phyloP scores from a whole-genome alignment of 2,888 invertebrate genomes.

The Rhagophthalmus giganteus region DNA sequence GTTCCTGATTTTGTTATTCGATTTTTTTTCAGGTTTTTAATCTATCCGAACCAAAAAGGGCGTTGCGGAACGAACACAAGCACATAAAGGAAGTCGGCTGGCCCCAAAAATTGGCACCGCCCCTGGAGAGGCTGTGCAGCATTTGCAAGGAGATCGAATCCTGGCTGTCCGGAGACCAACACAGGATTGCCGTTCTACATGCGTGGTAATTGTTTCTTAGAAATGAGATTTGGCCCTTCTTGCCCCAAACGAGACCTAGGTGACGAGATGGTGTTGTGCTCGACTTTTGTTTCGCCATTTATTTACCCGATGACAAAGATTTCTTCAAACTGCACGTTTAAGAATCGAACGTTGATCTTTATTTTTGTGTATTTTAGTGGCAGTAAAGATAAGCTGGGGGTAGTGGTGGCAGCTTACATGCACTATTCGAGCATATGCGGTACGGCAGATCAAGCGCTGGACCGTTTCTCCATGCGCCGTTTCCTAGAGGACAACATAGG shows the following conservation, averaged over 20 bases:
- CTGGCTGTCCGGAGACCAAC: constrained; percentile 82
- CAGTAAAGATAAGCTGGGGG: constrained; percentile 81
- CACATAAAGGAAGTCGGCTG: constrained; percentile 79
- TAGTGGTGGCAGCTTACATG: constrained; percentile 90
- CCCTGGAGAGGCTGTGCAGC: constrained; percentile 85
- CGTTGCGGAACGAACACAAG: constrained; percentile 69
- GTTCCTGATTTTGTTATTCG: no score
- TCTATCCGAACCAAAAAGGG: constrained; percentile 71
- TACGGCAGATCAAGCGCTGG: constrained; percentile 78
- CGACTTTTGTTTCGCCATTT: no score
- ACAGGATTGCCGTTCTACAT: constrained; percentile 85
- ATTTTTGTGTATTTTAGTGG: constrained; percentile 62
- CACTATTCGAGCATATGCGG: constrained; percentile 93
- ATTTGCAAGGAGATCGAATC: constrained; percentile 93
- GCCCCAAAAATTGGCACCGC: constrained; percentile 84
- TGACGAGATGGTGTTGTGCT: no score
- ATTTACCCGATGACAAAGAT: no score
- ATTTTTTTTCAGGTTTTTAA: constrained; percentile 75
- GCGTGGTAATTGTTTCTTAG: constrained; percentile 76
- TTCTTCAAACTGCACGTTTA: no score
- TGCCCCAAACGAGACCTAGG: no score
- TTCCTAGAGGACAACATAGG: constrained; percentile 84
- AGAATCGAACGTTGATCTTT: no score
- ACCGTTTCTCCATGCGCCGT: constrained; percentile 89
- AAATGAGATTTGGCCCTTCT: no score